Evolutionary conservation across 2,113 vertebrate genomes (phyloP).

Genomic region (Embiotoca jacksoni): DNA sequence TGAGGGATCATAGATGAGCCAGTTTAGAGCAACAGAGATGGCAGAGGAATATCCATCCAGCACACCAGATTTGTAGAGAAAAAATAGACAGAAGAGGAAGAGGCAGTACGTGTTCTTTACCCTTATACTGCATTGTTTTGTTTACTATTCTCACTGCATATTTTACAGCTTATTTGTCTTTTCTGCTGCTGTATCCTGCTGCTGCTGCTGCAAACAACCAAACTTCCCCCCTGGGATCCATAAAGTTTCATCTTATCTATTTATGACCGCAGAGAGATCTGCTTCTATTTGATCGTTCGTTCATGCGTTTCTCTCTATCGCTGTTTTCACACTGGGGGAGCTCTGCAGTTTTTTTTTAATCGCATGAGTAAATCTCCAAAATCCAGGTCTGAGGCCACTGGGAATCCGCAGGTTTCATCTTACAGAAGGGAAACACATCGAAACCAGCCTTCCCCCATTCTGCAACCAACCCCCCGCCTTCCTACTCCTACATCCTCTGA

Average conservation of each 20-base stretch:
- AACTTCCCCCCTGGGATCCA: constrained; percentile 49
- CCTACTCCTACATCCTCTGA: constrained; percentile 40
- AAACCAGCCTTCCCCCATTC: constrained; percentile 54
- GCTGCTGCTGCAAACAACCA: constrained; percentile 13
- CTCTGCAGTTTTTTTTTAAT: constrained; percentile 6
- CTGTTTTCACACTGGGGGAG: constrained; percentile 26
- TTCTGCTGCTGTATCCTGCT: constrained; percentile 19
- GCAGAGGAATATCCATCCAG: too few relatives aligned
- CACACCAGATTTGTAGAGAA: too few relatives aligned
- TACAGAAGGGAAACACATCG: constrained; percentile 62
- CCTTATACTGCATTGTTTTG: constrained; percentile 7
- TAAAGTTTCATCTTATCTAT: constrained; percentile 46
- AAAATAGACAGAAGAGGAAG: too few relatives aligned
- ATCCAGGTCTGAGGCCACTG: constrained; percentile 34
- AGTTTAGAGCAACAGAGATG: too few relatives aligned
- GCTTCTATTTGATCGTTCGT: constrained; percentile 18
- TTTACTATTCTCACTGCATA: constrained; percentile 47
- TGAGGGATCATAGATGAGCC: too few relatives aligned
- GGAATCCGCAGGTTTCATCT: constrained; percentile 64
- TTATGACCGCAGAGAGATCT: constrained; percentile 24
- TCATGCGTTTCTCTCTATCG: constrained; percentile 8
- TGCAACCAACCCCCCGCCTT: constrained; percentile 33
- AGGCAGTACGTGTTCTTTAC: background rate
- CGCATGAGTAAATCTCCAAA: constrained; percentile 52
- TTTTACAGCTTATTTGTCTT: constrained; percentile 25